Evolutionary conservation across 1,140 invertebrate genomes (phyloP).

Genomic region (Drosophila subpulchrella): DNA sequence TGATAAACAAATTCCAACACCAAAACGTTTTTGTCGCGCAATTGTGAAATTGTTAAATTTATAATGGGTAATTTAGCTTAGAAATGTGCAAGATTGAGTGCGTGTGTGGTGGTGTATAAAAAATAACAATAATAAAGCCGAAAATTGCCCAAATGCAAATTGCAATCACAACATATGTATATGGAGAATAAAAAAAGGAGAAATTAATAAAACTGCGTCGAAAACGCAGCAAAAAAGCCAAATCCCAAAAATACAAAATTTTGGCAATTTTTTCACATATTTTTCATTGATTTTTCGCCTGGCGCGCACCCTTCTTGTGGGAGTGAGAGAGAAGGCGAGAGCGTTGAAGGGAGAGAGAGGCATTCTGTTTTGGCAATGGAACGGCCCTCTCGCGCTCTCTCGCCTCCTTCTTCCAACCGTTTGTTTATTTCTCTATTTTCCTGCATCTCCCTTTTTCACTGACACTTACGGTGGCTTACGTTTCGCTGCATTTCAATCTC

Average conservation of each 20-base stretch:
- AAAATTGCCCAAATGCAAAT: slow-evolving; percentile 32
- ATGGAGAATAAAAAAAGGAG: neutral
- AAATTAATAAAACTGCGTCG: neutral
- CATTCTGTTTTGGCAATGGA: slow-evolving; percentile 68
- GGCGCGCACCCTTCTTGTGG: slow-evolving; percentile 59
- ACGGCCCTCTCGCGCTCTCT: slow-evolving; percentile 20
- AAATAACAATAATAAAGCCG: slow-evolving; percentile 32
- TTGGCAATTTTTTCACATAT: slow-evolving; percentile 75
- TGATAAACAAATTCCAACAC: slow-evolving; percentile 16
- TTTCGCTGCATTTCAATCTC: slow-evolving; percentile 82
- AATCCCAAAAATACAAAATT: slow-evolving; percentile 58
- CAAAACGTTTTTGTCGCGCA: slow-evolving; percentile 8
- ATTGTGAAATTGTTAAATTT: slow-evolving; percentile 25
- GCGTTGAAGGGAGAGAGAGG: slow-evolving; percentile 32
- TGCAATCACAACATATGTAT: slow-evolving; percentile 14
- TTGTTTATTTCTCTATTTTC: slow-evolving; percentile 78
- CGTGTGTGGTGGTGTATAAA: slow-evolving; percentile 8
- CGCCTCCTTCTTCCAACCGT: slow-evolving; percentile 2
- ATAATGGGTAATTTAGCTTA: slow-evolving; percentile 27
- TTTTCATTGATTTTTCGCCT: slow-evolving; percentile 81
- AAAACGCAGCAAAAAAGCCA: slow-evolving; percentile 27
- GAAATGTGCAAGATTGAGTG: slow-evolving; percentile 34
- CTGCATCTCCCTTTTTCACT: slow-evolving; percentile 69
- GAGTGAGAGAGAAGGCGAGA: slow-evolving; percentile 17
- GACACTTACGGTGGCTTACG: too few relatives aligned